Conservation (phyloP, 2,113 vertebrate genomes). For the Macrotis lagotis region DNA sequence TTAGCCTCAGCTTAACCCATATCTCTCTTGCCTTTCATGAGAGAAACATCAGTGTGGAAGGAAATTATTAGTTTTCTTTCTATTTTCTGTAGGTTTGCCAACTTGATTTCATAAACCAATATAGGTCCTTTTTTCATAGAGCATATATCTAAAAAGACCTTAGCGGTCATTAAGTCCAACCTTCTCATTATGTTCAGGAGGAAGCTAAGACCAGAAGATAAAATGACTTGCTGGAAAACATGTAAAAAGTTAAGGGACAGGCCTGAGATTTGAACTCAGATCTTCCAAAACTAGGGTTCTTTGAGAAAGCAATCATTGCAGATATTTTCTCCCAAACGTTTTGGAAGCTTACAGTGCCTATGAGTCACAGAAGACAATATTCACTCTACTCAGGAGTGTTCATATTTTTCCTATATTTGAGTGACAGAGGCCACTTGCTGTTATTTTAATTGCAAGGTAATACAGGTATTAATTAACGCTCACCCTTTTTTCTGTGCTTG, state of each 20-base stretch:
- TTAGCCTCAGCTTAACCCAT: neutral
- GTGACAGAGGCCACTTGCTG: neutral
- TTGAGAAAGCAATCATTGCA: neutral
- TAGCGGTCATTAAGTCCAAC: neutral
- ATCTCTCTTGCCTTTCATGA: neutral
- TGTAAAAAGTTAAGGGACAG: neutral
- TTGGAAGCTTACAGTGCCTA: neutral
- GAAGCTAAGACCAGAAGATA: neutral
- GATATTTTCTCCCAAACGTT: neutral
- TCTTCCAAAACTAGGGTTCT: neutral
- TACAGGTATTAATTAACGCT: neutral
- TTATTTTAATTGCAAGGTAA: neutral
- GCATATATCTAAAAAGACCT: neutral
- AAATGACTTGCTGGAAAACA: neutral
- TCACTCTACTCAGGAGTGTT: neutral
- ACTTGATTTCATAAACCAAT: neutral
- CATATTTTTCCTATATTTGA: neutral
- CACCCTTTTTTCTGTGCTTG: neutral
- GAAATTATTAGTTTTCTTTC: neutral
- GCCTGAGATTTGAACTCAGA: neutral
- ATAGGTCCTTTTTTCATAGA: neutral
- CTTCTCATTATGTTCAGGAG: neutral
- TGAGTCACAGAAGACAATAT: neutral
- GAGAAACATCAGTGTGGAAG: accelerated
- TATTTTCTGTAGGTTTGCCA: conserved; percentile 3